Base-by-base conservation (phyloP, 2,888 invertebrate genomes). In the Tetheella fluctuosa region DNA sequence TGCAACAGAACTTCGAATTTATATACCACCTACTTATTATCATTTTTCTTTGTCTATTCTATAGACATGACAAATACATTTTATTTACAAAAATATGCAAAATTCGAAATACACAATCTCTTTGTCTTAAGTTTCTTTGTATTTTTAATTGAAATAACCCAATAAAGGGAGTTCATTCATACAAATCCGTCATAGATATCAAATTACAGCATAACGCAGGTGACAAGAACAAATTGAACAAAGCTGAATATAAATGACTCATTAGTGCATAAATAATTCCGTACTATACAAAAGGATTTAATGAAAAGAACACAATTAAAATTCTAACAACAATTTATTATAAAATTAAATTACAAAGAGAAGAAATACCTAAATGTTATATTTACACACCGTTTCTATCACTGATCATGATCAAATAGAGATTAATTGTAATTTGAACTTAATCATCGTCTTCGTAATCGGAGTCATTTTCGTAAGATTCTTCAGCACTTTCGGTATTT, bases 401-500 rank as follows among this genome's bases (percentile, higher is more conserved):
- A 42, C 42, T 42, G 42, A n/a, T n/a, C n/a, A 25, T 25, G 25
- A 25, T 25, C 2, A 48, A 48, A 10, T 20, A 15, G 8, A 34
- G 2, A 25, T 25, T 25, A 34, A 13, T 34, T 3, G 13, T 34
- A 7, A 13, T 13, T 13, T 34, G 34, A 13, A 13, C 7, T 64
- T 39, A 77, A 30, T 73, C 76, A 30, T 77, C 74, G n/a, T 70
- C 76, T 0, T 58, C 64, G 8, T 77, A 73, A 48, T 48, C 48
- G 20, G 48, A 48, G 8, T 63, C 57, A 34, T 67, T 68, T 30
- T 68, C 69, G 34, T 64, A 66, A n/a, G 64, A 59, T 52, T 66
- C 62, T 42, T 78, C 81, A 20, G 68, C 70, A 58, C 80, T 83
- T 0, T 67, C 75, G 34, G 68, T 68, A 15, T 65, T 63, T 6